Conservation (phyloP, 2,888 invertebrate species). For the Pandemis corylana region DNA sequence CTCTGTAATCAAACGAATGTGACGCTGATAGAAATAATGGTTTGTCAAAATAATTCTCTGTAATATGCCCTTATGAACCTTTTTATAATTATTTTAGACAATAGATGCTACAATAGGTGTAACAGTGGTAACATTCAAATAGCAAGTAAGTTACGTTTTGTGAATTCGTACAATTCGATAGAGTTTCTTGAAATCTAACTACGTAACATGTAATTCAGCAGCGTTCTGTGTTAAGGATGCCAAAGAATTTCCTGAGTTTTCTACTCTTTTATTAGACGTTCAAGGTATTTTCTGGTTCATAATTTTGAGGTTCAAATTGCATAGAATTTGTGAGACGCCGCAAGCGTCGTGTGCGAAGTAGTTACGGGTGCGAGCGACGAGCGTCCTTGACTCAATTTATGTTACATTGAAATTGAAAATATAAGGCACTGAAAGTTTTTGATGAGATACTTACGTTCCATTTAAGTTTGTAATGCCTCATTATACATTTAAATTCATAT, state of each 20-base stretch:
- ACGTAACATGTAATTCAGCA: slow-evolving; percentile 28
- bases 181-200: not conserved
- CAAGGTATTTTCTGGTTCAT: slow-evolving; percentile 59
- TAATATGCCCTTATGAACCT: no score
- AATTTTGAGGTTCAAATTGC: slow-evolving; percentile 62
- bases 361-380: slow-evolving; percentile 42
- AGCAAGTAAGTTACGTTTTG: no score
- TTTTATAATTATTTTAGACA: no score
- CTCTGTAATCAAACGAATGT: not conserved
- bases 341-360: slow-evolving; percentile 52
- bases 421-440: slow-evolving; percentile 25
- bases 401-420: slow-evolving; percentile 31
- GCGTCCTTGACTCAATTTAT: slow-evolving; percentile 46
- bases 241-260: slow-evolving; percentile 50
- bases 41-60: not conserved
- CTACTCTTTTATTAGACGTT: slow-evolving; percentile 62
- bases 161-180: not conserved
- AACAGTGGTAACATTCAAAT: no score
- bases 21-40: not conserved
- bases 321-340: slow-evolving; percentile 58
- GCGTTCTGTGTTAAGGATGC: slow-evolving; percentile 43
- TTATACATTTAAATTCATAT: not conserved
- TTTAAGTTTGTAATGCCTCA: slow-evolving; percentile 11
- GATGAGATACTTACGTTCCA: slow-evolving; percentile 28
- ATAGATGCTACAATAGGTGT: no score